Conservation (phyloP, 2,888 invertebrate species). For the Ochropleura plecta region DNA sequence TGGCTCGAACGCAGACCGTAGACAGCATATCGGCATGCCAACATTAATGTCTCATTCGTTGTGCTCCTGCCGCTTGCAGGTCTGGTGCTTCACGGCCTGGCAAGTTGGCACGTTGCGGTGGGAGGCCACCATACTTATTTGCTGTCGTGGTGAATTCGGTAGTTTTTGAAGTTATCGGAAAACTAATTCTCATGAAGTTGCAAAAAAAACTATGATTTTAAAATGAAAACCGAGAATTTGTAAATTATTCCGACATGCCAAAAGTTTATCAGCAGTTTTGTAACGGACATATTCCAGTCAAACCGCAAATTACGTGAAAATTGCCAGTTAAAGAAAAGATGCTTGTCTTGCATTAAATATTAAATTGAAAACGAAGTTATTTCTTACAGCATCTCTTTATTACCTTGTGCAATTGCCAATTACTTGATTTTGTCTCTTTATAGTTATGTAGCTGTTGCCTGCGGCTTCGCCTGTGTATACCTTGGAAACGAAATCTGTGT, state of each 20-base stretch:
- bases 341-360: background rate
- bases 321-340: background rate
- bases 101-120: slow-evolving; percentile 11
- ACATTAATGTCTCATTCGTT: slow-evolving; percentile 24
- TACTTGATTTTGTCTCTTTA: background rate
- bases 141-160: slow-evolving; percentile 18
- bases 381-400: background rate
- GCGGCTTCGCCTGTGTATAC: background rate
- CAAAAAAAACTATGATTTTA: background rate
- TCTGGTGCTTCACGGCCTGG: background rate
- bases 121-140: slow-evolving; percentile 13
- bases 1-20: background rate
- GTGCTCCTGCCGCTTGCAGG: slow-evolving; percentile 7
- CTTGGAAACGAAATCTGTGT: background rate
- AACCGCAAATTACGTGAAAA: slow-evolving; percentile 28
- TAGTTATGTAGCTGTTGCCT: background rate
- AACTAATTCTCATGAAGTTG: background rate
- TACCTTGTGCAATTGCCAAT: slow-evolving; percentile 3
- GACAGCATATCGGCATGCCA: slow-evolving; percentile 27
- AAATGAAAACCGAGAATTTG: background rate
- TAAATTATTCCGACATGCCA: background rate
- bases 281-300: slow-evolving; percentile 1
- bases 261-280: background rate
- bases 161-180: slow-evolving; percentile 6
- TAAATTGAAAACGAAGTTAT: slow-evolving; percentile 1